Base-by-base conservation (phyloP, 2,888 invertebrate genomes). In the Cynaeus angustus region DNA sequence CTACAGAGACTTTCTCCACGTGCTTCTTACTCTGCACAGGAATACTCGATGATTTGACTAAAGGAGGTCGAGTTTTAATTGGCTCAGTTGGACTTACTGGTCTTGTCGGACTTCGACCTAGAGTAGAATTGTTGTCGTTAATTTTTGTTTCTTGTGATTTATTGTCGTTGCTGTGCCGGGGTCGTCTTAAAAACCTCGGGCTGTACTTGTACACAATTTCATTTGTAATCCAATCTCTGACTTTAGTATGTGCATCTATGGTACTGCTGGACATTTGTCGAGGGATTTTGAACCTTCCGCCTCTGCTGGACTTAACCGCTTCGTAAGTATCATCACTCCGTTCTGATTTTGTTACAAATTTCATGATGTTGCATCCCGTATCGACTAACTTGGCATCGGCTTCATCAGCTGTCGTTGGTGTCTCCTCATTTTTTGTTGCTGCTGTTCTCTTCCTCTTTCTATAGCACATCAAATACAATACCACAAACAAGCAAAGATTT, bases 211-310 rank as follows among this genome's bases (percentile, higher is more conserved):
- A 90, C 78, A 91, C 91, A 33, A 93, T 91, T 83, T 94, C 93
- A 73, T 92, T 91, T 0, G 92, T 90, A 76, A 95, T 95, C 95
- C 95, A 95, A 77, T 95, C 94, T 72, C 91, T 88, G 0, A 95
- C 95, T 87, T 95, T 95, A 9, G 94, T 92, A 80, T 94, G 92
- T 0, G 95, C 93, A 82, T 95, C 95, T 73, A 95, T 90, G 0
- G 95, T 95, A 72, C 94, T 94, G 3, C 89, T 90, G 4, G 94
- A 94, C 79, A 92, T 88, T 83, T 93, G 92, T 14, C 93, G 85
- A 13, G 91, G 88, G 26, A 93, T 84, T 81, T 91, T 91, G 78
- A 90, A 91, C 77, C 88, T 89, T 84, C 90, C 86, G 82, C 85
- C 79, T 73, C 89, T 89, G 76, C 87, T 85, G 72, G 83, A 80